phyloP scores from a whole-genome alignment of 2,888 invertebrate genomes.

The Apodemia hepburni region DNA sequence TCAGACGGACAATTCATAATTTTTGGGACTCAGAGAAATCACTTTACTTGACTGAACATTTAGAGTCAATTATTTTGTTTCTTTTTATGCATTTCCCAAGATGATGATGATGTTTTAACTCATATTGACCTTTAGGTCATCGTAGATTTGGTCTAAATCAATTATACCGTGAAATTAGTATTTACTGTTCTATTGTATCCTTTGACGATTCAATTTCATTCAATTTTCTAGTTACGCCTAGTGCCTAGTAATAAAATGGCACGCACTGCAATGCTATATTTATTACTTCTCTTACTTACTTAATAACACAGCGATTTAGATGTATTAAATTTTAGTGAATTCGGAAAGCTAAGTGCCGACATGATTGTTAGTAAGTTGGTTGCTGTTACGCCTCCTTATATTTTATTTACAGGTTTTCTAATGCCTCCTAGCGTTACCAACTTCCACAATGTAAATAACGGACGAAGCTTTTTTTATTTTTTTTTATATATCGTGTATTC shows the following conservation, averaged over 20 bases:
- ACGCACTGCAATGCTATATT: constrained; percentile 4
- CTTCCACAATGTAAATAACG: constrained; percentile 55
- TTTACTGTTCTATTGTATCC: too few species aligned
- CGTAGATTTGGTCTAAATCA: too few species aligned
- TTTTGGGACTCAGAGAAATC: too few species aligned
- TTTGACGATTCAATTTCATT: background rate
- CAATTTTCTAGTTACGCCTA: constrained; percentile 3
- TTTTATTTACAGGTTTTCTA: constrained; percentile 25
- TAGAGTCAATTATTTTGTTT: too few species aligned
- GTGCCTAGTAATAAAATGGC: background rate
- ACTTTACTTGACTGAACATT: too few species aligned
- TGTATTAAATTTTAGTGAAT: constrained; percentile 32
- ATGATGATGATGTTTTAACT: too few species aligned
- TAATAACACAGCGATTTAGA: constrained; percentile 3
- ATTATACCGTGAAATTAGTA: too few species aligned
- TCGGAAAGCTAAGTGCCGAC: background rate
- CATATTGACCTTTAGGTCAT: too few species aligned
- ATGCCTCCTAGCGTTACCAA: constrained; percentile 52
- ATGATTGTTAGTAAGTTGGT: constrained; percentile 1
- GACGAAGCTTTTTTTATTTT: constrained; percentile 52
- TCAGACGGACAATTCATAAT: too few species aligned
- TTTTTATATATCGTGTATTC: constrained; percentile 51
- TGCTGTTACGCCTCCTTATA: background rate
- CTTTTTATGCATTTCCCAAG: too few species aligned
- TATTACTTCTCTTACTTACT: background rate